Conservation (phyloP, 2,888 invertebrate genomes). For the Lomographa bimaculata region DNA sequence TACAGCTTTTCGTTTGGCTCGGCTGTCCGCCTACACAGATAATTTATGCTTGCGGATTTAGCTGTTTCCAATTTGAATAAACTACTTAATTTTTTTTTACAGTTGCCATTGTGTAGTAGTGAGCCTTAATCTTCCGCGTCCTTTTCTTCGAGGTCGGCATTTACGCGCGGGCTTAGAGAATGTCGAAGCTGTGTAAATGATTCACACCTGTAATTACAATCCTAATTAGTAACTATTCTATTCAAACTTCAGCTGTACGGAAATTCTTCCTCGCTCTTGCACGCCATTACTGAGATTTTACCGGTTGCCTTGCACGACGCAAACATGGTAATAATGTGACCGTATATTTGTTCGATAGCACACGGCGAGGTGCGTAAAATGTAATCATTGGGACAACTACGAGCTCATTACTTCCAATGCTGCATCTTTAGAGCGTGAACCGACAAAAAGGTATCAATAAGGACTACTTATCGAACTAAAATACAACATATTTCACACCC, state of each 20-base stretch:
- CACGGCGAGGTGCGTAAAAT: conserved; percentile 49
- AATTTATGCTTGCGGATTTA: conserved; percentile 13
- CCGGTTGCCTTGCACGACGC: conserved; percentile 19
- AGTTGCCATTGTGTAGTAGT: no score
- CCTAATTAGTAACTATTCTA: no score
- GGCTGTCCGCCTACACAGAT: conserved; percentile 16
- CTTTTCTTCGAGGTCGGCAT: no score
- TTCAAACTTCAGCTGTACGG: not conserved
- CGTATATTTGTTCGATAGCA: conserved; percentile 39
- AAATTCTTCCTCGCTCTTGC: conserved; percentile 2
- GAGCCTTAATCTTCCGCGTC: no score
- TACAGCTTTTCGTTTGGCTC: conserved; percentile 14
- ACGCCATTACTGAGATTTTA: conserved; percentile 7
- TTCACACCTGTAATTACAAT: no score
- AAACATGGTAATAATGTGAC: conserved; percentile 40
- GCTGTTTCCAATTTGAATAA: conserved; percentile 20
- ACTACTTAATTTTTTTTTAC: no score
- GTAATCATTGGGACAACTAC: conserved; percentile 48
- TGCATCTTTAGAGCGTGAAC: conserved; percentile 11
- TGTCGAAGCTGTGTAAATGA: no score
- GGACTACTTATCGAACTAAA: conserved; percentile 16
- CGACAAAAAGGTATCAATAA: conserved; percentile 22
- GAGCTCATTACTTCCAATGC: conserved; percentile 33
- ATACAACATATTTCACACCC: conserved; percentile 22
- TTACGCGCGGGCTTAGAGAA: no score